phyloP scores from a whole-genome alignment of 2,797 vertebrate genomes.

The Kryptolebias ocellatus region DNA sequence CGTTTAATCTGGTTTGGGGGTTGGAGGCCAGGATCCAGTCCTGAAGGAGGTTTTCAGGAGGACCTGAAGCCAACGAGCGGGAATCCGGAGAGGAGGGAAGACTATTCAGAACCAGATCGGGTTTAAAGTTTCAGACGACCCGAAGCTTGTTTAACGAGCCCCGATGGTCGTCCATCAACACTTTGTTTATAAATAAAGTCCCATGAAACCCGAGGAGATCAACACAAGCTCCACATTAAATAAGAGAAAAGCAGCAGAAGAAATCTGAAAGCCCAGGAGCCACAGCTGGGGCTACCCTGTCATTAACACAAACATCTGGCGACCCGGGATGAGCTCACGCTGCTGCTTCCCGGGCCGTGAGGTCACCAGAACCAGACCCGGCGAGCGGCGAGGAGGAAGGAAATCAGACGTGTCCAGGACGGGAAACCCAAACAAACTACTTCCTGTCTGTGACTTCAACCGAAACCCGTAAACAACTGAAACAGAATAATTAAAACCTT shows the following conservation, averaged over 20 bases:
- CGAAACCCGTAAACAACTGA: no score
- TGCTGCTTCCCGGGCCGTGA: constrained; percentile 52
- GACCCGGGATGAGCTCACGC: constrained; percentile 62
- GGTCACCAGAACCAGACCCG: constrained; percentile 57
- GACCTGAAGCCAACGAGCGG: constrained; percentile 24
- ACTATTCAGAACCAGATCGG: background rate
- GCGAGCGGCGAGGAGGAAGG: constrained; percentile 32
- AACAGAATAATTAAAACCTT: no score
- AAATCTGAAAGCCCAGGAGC: constrained; percentile 17
- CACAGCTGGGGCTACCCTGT: constrained; percentile 46
- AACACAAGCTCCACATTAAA: no score
- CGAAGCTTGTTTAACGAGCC: background rate
- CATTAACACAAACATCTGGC: constrained; percentile 57
- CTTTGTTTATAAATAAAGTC: no score
- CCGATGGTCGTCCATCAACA: no score
- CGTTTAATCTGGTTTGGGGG: constrained; percentile 50
- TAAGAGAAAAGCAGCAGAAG: constrained; percentile 7
- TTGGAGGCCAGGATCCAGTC: constrained; percentile 27
- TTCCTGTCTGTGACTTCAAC: no score
- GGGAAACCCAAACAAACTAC: background rate
- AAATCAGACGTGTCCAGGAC: background rate
- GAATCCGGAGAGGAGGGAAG: background rate
- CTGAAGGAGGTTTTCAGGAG: constrained; percentile 14
- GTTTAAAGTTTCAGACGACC: background rate
- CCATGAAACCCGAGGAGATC: no score